Evolutionary conservation across 2,888 invertebrate species (phyloP), one percentile per base, ranked within the genome.

Genomic region (Crocallis elinguaria): DNA sequence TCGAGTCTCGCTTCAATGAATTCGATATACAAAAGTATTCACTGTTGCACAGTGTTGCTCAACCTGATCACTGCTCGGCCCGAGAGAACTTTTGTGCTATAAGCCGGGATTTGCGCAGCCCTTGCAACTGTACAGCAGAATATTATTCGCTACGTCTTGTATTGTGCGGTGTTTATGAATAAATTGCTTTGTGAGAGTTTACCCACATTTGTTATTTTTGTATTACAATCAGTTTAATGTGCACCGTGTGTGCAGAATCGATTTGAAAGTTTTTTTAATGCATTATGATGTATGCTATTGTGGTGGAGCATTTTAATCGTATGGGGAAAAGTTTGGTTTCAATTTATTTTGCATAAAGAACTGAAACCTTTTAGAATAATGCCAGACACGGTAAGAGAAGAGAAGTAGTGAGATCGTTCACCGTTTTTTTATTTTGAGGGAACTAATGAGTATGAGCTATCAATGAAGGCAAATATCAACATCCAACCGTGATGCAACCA

Each of bases 1-100:
- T 1, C 12, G 5, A 12, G 5, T 5, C 12, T 5, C 19, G 19
- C 29, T 5, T 12, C 12, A 12, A 30, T 17, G 6, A 33, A 33
- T n/a, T 7, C 13, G 33, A 33, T 17, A 17, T n/a, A 33, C 17
- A 17, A 33, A 33, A 33, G 33, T n/a, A 17, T 11, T 6, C 11
- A 36, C 13, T 36, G 11, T 23, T 23, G 23, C 23, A 19, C n/a
- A 19, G 11, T 17, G 35, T 36, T 19, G 3, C 35, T 19, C 19
- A 9, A 19, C 12, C 35, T 36, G 19, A 25, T 23, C 37, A 37
- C 23, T 11, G 37, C 11, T 7, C 12, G 19, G 30, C 7, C 73
- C 69, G 63, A 73, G 73, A 73, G 76, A 71, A 79, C 73, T 78
- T 79, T 77, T 78, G 73, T 74, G 70, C 73, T 74, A 75, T 79